Evolutionary conservation across 2,888 invertebrate genomes (phyloP).

Genomic region (Mechanitis mazaeus): DNA sequence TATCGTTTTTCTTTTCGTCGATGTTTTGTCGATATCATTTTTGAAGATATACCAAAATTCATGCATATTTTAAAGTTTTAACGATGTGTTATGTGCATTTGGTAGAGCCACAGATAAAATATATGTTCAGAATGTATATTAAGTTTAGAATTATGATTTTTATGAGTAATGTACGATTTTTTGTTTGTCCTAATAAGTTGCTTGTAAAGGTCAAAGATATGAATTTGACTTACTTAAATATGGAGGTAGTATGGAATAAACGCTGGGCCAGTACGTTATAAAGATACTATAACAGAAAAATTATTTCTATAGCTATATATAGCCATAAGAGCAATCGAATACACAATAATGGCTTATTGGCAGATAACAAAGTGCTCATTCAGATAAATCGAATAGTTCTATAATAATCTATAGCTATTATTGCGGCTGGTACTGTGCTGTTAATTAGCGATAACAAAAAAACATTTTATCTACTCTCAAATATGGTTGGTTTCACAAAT

Average conservation of each 20-base stretch:
- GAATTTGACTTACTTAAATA: too few relatives aligned
- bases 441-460: conserved; percentile 31
- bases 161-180: too few relatives aligned
- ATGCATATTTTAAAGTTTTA: conserved; percentile 28
- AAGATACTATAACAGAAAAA: too few relatives aligned
- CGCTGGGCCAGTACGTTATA: too few relatives aligned
- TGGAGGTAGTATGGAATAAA: too few relatives aligned
- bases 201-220: too few relatives aligned
- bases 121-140: too few relatives aligned
- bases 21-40: conserved; percentile 22
- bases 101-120: not conserved
- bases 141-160: too few relatives aligned
- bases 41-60: conserved; percentile 25
- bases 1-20: conserved; percentile 44
- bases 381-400: conserved; percentile 57
- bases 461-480: conserved; percentile 13
- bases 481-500: not conserved
- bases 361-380: conserved; percentile 60
- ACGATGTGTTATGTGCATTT: conserved; percentile 17
- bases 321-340: conserved; percentile 41
- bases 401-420: conserved; percentile 44
- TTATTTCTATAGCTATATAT: not conserved
- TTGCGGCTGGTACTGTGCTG: conserved; percentile 35
- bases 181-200: too few relatives aligned
- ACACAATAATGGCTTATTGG: conserved; percentile 62